Percentiles rank a stretch among this genome's conserved stretches.
phyloP scores from a whole-genome alignment of 92 coral and sea anemone genomes.

The Palythoa grandiflora region DNA sequence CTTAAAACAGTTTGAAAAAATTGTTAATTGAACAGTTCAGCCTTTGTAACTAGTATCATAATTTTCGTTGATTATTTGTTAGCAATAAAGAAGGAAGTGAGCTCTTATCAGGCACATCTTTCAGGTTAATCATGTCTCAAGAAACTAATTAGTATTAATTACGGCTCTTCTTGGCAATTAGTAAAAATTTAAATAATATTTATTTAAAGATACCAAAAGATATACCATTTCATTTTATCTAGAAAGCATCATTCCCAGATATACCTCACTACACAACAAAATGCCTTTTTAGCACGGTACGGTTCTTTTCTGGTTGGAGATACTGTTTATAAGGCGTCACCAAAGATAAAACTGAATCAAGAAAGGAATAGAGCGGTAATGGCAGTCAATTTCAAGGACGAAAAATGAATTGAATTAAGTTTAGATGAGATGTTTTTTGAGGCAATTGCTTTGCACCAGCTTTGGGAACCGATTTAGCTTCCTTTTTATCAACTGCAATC shows the following conservation, averaged over 20 bases:
- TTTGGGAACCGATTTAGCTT: background rate
- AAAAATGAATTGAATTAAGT: background rate
- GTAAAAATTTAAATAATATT: background rate
- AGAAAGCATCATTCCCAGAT: background rate
- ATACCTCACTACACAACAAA: background rate
- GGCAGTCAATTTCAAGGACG: too few species aligned
- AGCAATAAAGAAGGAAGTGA: background rate
- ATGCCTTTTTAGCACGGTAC: background rate
- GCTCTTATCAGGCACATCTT: slow-evolving; percentile 18
- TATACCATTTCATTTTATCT: background rate
- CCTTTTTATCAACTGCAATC: background rate
- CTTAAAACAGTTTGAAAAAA: slow-evolving; percentile 5
- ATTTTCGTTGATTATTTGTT: background rate
- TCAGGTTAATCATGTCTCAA: slow-evolving; percentile 42
- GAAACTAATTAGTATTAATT: slow-evolving; percentile 47
- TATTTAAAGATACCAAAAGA: background rate
- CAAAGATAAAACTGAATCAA: background rate
- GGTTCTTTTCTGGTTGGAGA: background rate
- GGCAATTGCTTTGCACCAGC: background rate
- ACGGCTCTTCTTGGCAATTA: slow-evolving; percentile 18
- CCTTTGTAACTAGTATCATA: background rate
- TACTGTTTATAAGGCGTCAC: background rate
- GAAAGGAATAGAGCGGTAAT: too few species aligned
- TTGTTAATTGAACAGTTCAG: slow-evolving; percentile 10
- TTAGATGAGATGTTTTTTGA: background rate